Conservation (phyloP, 2,888 invertebrate species). For the Hesperia comma region DNA sequence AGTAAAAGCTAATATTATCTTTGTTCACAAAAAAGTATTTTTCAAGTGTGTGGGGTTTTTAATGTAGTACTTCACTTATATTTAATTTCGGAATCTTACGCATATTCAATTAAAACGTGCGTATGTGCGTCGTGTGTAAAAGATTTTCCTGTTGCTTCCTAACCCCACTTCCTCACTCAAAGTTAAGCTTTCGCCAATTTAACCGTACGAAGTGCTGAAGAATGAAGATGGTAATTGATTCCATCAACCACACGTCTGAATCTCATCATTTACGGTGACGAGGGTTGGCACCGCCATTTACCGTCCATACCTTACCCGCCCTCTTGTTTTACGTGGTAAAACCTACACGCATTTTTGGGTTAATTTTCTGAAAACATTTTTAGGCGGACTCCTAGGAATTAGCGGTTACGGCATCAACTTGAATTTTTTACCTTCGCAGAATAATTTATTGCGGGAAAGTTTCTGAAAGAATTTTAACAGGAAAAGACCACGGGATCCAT, state of each 20-base stretch:
- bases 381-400: neutral
- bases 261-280: conserved; percentile 40
- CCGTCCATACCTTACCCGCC: conserved; percentile 11
- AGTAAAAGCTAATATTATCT: too few relatives aligned
- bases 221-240: conserved; percentile 26
- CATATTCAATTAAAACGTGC: too few relatives aligned
- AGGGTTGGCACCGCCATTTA: conserved; percentile 39
- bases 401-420: neutral
- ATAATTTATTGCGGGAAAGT: too few relatives aligned
- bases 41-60: too few relatives aligned
- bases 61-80: too few relatives aligned
- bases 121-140: too few relatives aligned
- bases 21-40: too few relatives aligned
- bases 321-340: conserved; percentile 19
- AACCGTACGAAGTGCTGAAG: neutral
- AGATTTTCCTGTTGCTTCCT: neutral
- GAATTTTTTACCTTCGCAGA: too few relatives aligned
- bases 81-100: too few relatives aligned
- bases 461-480: too few relatives aligned
- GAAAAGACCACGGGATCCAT: too few relatives aligned
- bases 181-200: neutral
- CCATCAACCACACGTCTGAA: conserved; percentile 26
- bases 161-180: neutral
- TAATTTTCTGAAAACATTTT: conserved; percentile 9
- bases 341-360: neutral